phyloP scores from a whole-genome alignment of 2,797 vertebrate genomes.

The Numenius phaeopus region DNA sequence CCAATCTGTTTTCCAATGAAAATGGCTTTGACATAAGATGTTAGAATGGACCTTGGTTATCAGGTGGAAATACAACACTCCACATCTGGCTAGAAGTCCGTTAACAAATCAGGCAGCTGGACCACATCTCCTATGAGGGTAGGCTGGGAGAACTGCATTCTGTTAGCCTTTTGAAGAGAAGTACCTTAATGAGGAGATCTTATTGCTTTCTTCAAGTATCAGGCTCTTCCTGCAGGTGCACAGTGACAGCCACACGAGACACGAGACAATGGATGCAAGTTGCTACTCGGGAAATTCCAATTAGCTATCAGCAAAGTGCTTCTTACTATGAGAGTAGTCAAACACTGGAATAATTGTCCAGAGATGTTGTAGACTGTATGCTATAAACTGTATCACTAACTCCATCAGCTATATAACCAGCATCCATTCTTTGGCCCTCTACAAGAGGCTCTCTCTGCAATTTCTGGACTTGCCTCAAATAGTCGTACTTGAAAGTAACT shows the following conservation, averaged over 20 bases:
- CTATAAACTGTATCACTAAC: not conserved
- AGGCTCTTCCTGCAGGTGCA: not conserved
- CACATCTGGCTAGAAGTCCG: not conserved
- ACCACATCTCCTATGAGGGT: not conserved
- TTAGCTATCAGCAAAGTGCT: not conserved
- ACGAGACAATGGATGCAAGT: rapidly evolving
- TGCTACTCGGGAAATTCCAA: not conserved
- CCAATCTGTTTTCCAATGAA: not conserved
- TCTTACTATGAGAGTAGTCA: not conserved
- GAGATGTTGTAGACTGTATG: not conserved
- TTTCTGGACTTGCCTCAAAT: not conserved
- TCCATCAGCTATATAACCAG: not conserved
- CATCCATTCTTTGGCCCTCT: not conserved
- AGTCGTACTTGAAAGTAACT: not conserved
- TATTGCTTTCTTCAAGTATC: not conserved
- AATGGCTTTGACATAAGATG: not conserved
- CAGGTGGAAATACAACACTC: not conserved
- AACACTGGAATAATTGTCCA: not conserved
- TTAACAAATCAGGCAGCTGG: not conserved
- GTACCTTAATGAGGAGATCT: not conserved
- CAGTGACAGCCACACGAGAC: not conserved
- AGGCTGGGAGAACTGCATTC: not conserved
- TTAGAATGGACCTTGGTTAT: not conserved
- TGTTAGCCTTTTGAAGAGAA: not conserved
- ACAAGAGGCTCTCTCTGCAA: not conserved